Percentiles rank a stretch among this genome's conserved stretches.
These are phyloP conservation scores for Bibio marci DNA, from an alignment of 2,888 invertebrate species.

Conservation along the genomic window DNA sequence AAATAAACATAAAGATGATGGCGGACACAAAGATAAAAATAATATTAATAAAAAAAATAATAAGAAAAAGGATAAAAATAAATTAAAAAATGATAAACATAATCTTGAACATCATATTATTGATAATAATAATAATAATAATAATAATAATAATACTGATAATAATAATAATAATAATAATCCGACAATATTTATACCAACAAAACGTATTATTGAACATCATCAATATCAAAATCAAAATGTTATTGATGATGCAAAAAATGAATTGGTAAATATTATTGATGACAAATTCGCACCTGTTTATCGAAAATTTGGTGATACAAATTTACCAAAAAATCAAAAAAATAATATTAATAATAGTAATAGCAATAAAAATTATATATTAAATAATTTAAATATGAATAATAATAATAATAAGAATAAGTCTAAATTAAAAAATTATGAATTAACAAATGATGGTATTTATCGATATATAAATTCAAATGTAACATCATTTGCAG, in stretches of 20 bases:
- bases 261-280: neutral
- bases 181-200: slow-evolving; percentile 6
- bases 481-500: too few relatives aligned
- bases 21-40: slow-evolving; percentile 9
- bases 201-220: slow-evolving; percentile 9
- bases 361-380: neutral
- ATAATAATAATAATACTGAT: neutral
- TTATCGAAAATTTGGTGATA: slow-evolving; percentile 13
- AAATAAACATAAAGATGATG: slow-evolving; percentile 8
- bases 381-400: too few relatives aligned
- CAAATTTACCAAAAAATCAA: slow-evolving; percentile 10
- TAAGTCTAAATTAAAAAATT: too few relatives aligned
- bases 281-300: slow-evolving; percentile 4
- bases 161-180: neutral
- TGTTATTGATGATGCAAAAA: slow-evolving; percentile 8
- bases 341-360: slow-evolving; percentile 4
- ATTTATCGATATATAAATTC: too few relatives aligned
- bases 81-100: slow-evolving; percentile 6
- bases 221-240: slow-evolving; percentile 11
- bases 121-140: too few relatives aligned
- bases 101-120: slow-evolving; percentile 6
- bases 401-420: too few relatives aligned
- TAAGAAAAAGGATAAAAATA: slow-evolving; percentile 5
- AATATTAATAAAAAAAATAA: slow-evolving; percentile 1
- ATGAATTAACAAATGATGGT: too few relatives aligned